Conservation (phyloP, 2,113 vertebrate species). For the Pteruthius melanotis region DNA sequence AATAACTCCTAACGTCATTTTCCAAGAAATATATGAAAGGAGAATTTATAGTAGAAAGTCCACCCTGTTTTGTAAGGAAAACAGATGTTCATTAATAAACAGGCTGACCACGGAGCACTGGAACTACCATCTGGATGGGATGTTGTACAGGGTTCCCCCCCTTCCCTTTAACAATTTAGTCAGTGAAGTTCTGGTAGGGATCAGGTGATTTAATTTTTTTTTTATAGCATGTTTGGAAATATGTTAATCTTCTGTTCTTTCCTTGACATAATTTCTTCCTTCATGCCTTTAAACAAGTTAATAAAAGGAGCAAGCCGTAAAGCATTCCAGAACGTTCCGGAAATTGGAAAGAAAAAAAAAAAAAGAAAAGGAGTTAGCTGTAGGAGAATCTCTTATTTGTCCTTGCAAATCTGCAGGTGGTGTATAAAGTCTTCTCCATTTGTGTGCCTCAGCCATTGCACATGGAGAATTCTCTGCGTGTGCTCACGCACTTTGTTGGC, state of each 20-base stretch:
- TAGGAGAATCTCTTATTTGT: not conserved
- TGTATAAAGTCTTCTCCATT: not conserved
- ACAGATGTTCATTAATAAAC: slow-evolving; percentile 72
- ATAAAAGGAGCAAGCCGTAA: not conserved
- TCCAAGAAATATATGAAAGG: slow-evolving; percentile 42
- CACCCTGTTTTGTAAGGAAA: slow-evolving; percentile 48
- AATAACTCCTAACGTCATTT: slow-evolving; percentile 6
- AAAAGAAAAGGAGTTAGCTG: not conserved
- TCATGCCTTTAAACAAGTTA: not conserved
- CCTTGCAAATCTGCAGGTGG: not conserved
- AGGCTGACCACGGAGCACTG: slow-evolving; percentile 54
- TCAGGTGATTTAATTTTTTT: not conserved
- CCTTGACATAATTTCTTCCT: not conserved
- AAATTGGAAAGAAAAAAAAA: not conserved
- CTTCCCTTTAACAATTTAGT: slow-evolving; percentile 14
- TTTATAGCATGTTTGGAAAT: slow-evolving; percentile 1
- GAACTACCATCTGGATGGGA: slow-evolving; percentile 25
- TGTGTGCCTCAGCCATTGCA: not conserved
- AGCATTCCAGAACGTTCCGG: not conserved
- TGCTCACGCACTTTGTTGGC: not conserved
- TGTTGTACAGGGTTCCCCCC: not conserved
- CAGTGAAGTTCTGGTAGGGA: slow-evolving; percentile 31
- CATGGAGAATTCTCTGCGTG: accelerated
- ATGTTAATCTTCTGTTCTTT: not conserved
- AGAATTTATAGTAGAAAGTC: slow-evolving; percentile 59